These are phyloP conservation scores for Ptyas mucosa DNA, from an alignment of 2,113 vertebrate species.

Conservation along the genomic window DNA sequence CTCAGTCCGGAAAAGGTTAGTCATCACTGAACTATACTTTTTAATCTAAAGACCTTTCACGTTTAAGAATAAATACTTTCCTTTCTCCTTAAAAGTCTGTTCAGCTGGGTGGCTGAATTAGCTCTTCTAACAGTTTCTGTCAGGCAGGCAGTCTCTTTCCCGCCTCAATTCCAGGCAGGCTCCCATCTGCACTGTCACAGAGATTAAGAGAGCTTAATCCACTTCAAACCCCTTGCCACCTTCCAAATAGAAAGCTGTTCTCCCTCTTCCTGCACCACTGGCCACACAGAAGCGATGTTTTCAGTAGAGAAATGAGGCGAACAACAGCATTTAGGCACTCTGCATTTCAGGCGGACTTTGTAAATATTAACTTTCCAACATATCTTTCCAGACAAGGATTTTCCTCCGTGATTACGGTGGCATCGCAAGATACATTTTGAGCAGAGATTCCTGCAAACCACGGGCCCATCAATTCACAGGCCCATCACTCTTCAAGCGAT, in stretches of 20 bases:
- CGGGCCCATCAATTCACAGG: neutral
- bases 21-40: neutral
- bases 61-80: slow-evolving; percentile 23
- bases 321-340: neutral
- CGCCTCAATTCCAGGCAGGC: neutral
- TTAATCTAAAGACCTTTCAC: neutral
- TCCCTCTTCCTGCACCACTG: neutral
- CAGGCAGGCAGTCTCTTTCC: slow-evolving; percentile 6
- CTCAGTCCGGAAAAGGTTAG: too few species aligned
- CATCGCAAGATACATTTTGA: neutral
- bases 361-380: neutral
- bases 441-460: neutral
- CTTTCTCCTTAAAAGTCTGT: slow-evolving; percentile 34
- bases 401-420: neutral
- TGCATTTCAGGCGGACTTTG: fast-evolving
- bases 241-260: neutral
- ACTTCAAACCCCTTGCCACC: slow-evolving; percentile 27
- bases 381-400: neutral
- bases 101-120: slow-evolving; percentile 20
- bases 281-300: neutral
- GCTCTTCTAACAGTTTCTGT: slow-evolving; percentile 2
- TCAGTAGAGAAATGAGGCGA: neutral
- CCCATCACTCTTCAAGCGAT: neutral
- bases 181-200: slow-evolving; percentile 19
- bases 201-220: slow-evolving; percentile 40